Percentiles rank a stretch among this genome's conserved stretches.
Conservation (phyloP, 2,888 invertebrate species). For the Drosophila lacicola region DNA sequence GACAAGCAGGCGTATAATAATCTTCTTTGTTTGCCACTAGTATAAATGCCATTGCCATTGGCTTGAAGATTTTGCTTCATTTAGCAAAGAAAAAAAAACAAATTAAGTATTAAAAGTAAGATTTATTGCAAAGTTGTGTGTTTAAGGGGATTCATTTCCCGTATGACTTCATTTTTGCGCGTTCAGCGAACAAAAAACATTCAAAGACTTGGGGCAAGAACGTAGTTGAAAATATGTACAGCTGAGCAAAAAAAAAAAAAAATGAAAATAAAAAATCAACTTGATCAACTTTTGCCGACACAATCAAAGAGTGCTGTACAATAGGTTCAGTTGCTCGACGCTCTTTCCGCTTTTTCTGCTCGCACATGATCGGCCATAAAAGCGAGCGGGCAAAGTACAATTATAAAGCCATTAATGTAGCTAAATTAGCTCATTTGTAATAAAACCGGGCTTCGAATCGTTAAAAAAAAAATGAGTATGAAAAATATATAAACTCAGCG, state of each 20-base stretch:
- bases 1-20: background rate
- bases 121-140: conserved; percentile 12
- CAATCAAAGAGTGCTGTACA: conserved; percentile 31
- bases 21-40: background rate
- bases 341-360: conserved; percentile 21
- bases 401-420: conserved; percentile 71
- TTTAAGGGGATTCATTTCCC: conserved; percentile 26
- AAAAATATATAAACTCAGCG: conserved; percentile 5
- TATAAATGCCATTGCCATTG: background rate
- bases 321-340: conserved; percentile 14
- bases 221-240: background rate
- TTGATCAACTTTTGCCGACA: conserved; percentile 12
- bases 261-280: background rate
- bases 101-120: conserved; percentile 26
- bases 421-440: conserved; percentile 76
- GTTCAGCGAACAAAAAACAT: conserved; percentile 6
- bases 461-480: conserved; percentile 45
- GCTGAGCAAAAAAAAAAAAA: background rate
- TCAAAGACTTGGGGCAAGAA: conserved; percentile 29
- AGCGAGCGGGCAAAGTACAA: conserved; percentile 52
- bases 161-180: conserved; percentile 53
- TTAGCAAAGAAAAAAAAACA: background rate
- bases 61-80: background rate
- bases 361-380: conserved; percentile 41
- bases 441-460: conserved; percentile 65